Percentiles rank a stretch among this genome's conserved stretches.
These are phyloP conservation scores for Xylota sylvarum DNA, from an alignment of 2,888 invertebrate genomes.

Conservation along the genomic window DNA sequence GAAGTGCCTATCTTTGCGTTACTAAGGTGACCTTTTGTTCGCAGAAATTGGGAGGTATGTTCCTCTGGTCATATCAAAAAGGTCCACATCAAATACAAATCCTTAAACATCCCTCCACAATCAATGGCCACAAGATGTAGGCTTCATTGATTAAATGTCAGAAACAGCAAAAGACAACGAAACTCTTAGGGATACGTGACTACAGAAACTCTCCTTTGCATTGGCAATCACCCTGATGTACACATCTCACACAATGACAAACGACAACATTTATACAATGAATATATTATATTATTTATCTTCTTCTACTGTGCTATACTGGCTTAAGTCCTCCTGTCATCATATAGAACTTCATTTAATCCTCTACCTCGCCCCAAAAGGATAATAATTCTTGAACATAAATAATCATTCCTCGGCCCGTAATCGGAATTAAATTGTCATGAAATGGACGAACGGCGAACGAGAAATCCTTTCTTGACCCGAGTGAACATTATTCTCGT, in stretches of 20 bases:
- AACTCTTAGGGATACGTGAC: background rate
- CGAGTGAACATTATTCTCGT: slow-evolving; percentile 23
- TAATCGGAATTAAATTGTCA: slow-evolving; percentile 73
- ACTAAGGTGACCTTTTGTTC: background rate
- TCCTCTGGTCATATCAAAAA: background rate
- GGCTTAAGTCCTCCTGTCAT: slow-evolving; percentile 39
- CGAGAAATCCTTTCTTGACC: slow-evolving; percentile 56
- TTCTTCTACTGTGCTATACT: slow-evolving; percentile 6
- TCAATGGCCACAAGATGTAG: background rate
- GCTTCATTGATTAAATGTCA: background rate
- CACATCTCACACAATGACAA: background rate
- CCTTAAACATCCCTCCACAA: background rate
- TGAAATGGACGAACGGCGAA: slow-evolving; percentile 47
- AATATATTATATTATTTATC: slow-evolving; percentile 46
- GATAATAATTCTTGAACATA: slow-evolving; percentile 66
- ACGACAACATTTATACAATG: slow-evolving; percentile 19
- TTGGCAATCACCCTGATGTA: too few relatives aligned
- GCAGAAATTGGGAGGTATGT: background rate
- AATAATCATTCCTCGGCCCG: slow-evolving; percentile 61
- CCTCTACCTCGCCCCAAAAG: slow-evolving; percentile 23
- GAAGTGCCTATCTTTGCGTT: background rate
- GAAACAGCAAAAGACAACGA: background rate
- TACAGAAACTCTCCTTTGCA: background rate
- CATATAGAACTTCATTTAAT: slow-evolving; percentile 26
- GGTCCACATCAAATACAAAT: background rate